Conservation (phyloP, 2,113 vertebrate species). For the Lophochroa leadbeateri region DNA sequence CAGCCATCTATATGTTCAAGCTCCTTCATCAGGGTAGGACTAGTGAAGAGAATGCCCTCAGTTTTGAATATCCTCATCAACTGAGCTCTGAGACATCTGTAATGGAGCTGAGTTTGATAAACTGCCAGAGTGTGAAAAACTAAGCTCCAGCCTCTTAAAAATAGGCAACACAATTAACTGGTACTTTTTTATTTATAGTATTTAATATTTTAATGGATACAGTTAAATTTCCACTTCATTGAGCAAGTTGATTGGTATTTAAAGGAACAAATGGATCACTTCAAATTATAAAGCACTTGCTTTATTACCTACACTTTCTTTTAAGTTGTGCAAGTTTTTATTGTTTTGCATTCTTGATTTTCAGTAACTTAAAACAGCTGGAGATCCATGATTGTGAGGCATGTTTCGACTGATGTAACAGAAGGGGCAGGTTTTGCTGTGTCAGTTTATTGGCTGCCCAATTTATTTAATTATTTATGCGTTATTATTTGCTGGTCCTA, state of each 20-base stretch:
- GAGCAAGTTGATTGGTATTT: slow-evolving; percentile 34
- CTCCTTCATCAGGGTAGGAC: slow-evolving; percentile 58
- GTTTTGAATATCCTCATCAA: slow-evolving; percentile 64
- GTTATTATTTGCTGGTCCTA: not conserved
- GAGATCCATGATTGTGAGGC: not conserved
- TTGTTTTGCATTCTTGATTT: not conserved
- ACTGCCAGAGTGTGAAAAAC: slow-evolving; percentile 48
- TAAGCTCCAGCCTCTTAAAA: slow-evolving; percentile 52
- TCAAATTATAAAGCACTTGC: slow-evolving; percentile 70
- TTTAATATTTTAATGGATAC: slow-evolving; percentile 70
- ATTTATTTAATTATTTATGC: not conserved
- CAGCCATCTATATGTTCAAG: slow-evolving; percentile 60
- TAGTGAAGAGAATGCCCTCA: slow-evolving; percentile 26
- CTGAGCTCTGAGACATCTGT: slow-evolving; percentile 70
- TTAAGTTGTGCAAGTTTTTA: not conserved
- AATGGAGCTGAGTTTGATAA: slow-evolving; percentile 73
- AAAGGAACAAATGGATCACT: slow-evolving; percentile 69
- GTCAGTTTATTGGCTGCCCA: not conserved
- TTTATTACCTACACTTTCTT: not conserved
- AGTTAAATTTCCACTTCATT: slow-evolving; percentile 65
- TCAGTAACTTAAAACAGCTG: not conserved
- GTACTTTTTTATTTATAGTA: slow-evolving; percentile 73
- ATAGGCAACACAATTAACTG: slow-evolving; percentile 66
- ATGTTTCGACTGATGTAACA: not conserved
- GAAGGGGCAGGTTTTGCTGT: not conserved